These are phyloP conservation scores for Ciconia nigra DNA, from an alignment of 2,797 vertebrate species.

Conservation along the genomic window DNA sequence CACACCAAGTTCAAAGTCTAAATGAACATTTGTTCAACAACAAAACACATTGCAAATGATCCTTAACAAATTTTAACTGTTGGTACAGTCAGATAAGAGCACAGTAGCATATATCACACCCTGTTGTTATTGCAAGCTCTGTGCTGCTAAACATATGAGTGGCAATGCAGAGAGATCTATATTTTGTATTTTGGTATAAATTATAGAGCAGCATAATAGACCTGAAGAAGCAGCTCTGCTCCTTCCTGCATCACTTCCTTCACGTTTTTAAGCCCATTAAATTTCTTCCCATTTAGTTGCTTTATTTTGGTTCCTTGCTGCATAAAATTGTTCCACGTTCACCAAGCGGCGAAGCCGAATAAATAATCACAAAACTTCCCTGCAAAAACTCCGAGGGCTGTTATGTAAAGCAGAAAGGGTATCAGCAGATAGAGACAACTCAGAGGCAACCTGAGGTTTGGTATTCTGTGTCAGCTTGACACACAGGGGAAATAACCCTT, in stretches of 20 bases:
- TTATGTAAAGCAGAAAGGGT: conserved; percentile 32
- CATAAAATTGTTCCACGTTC: neutral
- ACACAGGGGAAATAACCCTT: conserved; percentile 94
- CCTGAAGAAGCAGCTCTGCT: neutral
- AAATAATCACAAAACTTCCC: neutral
- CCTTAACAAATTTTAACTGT: neutral
- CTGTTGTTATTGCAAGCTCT: neutral
- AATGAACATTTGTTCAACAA: conserved; percentile 18
- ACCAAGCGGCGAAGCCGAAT: neutral
- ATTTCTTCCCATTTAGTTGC: neutral
- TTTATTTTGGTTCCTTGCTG: neutral
- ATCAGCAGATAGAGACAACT: conserved; percentile 67
- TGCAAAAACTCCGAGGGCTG: neutral
- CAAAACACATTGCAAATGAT: neutral
- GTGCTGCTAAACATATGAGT: neutral
- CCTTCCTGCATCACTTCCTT: neutral
- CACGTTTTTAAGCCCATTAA: neutral
- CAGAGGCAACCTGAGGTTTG: conserved; percentile 65
- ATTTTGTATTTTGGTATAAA: neutral
- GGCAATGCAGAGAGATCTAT: neutral
- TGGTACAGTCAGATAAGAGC: neutral
- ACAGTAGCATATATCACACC: neutral
- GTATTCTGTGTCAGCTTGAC: conserved; percentile 82
- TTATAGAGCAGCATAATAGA: neutral
- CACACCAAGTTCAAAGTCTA: conserved; percentile 36